phyloP scores from a whole-genome alignment of 2,113 vertebrate species.

The Tachysurus vachellii region DNA sequence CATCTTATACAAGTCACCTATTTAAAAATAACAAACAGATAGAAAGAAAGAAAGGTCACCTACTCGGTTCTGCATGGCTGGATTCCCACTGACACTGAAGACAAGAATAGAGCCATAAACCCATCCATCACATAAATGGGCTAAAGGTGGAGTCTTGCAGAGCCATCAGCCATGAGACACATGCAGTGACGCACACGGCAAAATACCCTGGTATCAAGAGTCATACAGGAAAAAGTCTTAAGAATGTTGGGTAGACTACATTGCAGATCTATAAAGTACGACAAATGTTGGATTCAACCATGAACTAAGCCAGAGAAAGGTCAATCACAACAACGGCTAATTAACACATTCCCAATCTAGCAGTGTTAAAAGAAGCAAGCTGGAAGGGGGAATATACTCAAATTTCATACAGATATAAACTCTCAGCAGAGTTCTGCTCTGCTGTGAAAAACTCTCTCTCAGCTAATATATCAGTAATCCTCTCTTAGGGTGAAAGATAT shows the following conservation, averaged over 20 bases:
- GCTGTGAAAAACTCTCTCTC: slow-evolving; percentile 44
- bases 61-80: slow-evolving; percentile 50
- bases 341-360: slow-evolving; percentile 2
- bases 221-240: slow-evolving; percentile 45
- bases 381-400: slow-evolving; percentile 21
- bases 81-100: slow-evolving; percentile 60
- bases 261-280: not conserved
- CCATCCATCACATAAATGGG: slow-evolving; percentile 67
- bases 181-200: slow-evolving; percentile 18
- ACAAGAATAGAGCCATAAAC: slow-evolving; percentile 74
- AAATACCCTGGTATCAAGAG: slow-evolving; percentile 33
- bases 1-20: slow-evolving; percentile 55
- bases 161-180: slow-evolving; percentile 46
- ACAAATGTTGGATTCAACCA: not conserved
- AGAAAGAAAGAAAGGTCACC: slow-evolving; percentile 66
- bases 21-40: slow-evolving; percentile 35
- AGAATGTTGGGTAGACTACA: slow-evolving; percentile 26
- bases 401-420: slow-evolving; percentile 27
- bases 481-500: slow-evolving; percentile 42
- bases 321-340: slow-evolving; percentile 25
- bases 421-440: not conserved
- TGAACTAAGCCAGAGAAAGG: slow-evolving; percentile 20
- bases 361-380: slow-evolving; percentile 19
- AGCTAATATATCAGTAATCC: slow-evolving; percentile 47
- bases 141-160: slow-evolving; percentile 55